Percentiles rank a stretch among this genome's conserved stretches.
phyloP scores from a whole-genome alignment of 2,113 vertebrate species.

The Atractosteus spatula region DNA sequence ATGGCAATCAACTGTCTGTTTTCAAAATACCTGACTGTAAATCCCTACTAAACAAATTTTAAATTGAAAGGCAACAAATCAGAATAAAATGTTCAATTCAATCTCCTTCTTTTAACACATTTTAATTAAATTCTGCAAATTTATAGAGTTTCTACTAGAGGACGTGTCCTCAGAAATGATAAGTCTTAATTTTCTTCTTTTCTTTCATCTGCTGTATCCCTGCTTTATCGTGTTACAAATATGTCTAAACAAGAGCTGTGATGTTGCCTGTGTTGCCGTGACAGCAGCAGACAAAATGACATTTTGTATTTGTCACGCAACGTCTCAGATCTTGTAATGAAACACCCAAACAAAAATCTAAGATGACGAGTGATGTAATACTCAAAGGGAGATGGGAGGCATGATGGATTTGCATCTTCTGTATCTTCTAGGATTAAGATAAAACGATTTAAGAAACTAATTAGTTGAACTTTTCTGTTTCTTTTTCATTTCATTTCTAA shows the following conservation, averaged over 20 bases:
- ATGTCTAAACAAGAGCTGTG: background rate
- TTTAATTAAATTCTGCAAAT: too few relatives aligned
- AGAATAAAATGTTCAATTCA: too few relatives aligned
- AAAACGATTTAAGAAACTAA: background rate
- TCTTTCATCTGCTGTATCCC: background rate
- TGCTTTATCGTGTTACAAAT: slow-evolving; percentile 10
- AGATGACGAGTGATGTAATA: background rate
- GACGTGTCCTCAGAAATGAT: slow-evolving; percentile 6
- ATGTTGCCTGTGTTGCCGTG: slow-evolving; percentile 1
- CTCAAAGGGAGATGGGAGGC: background rate
- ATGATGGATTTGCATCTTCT: background rate
- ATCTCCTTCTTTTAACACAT: too few relatives aligned
- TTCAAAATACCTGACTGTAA: too few relatives aligned
- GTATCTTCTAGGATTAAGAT: background rate
- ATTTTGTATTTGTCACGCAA: slow-evolving; percentile 16
- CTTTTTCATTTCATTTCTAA: too few relatives aligned
- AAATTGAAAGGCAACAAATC: too few relatives aligned
- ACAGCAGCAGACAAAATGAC: slow-evolving; percentile 15
- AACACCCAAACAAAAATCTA: slow-evolving; percentile 9
- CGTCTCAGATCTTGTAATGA: slow-evolving; percentile 2
- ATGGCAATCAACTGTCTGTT: too few relatives aligned
- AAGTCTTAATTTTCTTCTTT: background rate
- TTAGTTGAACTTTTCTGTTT: background rate
- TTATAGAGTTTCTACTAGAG: too few relatives aligned
- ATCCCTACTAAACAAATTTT: too few relatives aligned